Conservation (phyloP, 2,113 vertebrate species). For the Seriola aureovittata region DNA sequence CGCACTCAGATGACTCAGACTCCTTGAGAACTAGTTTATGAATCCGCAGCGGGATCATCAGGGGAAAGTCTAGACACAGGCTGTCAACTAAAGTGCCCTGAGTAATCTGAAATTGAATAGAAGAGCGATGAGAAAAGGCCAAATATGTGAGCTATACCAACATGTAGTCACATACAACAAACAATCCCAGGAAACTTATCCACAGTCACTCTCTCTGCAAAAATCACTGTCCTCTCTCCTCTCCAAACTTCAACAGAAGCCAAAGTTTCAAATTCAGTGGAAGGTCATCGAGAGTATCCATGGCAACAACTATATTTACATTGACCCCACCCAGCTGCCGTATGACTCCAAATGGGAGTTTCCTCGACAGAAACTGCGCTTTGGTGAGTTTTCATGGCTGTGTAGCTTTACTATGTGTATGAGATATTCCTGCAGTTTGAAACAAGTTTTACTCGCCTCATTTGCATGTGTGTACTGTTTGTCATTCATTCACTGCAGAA, state of each 20-base stretch:
- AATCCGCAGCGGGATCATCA: conserved; percentile 48
- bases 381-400: conserved; percentile 83
- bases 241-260: conserved; percentile 86
- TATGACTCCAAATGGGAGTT: conserved; percentile 98
- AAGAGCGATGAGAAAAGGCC: not conserved
- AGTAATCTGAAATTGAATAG: conserved; percentile 24
- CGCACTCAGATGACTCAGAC: conserved; percentile 70
- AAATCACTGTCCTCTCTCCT: conserved; percentile 4
- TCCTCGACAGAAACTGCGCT: conserved; percentile 93
- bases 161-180: not conserved
- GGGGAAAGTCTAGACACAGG: conserved; percentile 50
- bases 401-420: not conserved
- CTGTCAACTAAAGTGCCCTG: conserved; percentile 40
- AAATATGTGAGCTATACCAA: not conserved
- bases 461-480: not conserved
- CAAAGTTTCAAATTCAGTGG: conserved; percentile 96
- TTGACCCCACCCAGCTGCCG: conserved; percentile 94
- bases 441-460: conserved; percentile 13
- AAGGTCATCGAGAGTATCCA: conserved; percentile 94
- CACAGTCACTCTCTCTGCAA: not conserved
- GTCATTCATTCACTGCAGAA: conserved; percentile 20
- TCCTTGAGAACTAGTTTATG: conserved; percentile 39
- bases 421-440: not conserved
- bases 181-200: not conserved
- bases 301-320: conserved; percentile 95